phyloP scores from a whole-genome alignment of 2,113 vertebrate species.

The Cygnus buccinator region DNA sequence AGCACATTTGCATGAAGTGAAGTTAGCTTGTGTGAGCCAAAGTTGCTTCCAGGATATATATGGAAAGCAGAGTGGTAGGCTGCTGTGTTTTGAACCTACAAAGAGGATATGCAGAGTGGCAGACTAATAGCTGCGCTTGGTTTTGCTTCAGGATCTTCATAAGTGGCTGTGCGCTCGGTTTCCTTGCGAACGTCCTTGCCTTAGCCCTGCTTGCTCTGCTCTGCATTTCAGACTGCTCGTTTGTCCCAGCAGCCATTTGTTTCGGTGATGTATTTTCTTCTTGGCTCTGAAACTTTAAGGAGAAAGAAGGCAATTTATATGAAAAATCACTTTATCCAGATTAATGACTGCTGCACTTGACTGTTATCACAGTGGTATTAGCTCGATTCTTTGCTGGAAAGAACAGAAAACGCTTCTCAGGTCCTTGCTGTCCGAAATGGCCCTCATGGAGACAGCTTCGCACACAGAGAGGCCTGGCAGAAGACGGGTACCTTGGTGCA shows the following conservation, averaged over 20 bases:
- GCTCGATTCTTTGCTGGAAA: background rate
- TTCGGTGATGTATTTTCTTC: constrained; percentile 63
- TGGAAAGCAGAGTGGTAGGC: background rate
- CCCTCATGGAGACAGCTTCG: background rate
- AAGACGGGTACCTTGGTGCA: background rate
- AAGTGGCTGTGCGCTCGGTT: background rate
- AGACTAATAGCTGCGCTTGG: background rate
- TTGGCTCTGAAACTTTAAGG: constrained; percentile 42
- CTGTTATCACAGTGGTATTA: constrained; percentile 28
- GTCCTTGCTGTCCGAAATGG: background rate
- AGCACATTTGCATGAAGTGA: background rate
- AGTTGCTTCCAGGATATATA: background rate
- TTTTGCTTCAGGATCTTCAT: background rate
- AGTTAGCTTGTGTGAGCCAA: background rate
- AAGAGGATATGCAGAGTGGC: background rate
- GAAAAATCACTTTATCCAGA: constrained; percentile 68
- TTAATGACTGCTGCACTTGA: constrained; percentile 45
- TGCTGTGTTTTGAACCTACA: background rate
- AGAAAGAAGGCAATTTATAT: constrained; percentile 62
- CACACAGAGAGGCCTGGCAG: background rate
- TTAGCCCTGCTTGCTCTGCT: background rate
- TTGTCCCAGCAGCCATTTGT: constrained; percentile 52
- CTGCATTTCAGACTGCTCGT: constrained; percentile 16
- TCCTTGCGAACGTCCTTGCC: background rate
- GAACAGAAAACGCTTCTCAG: constrained; percentile 10